Base-by-base conservation (phyloP, 2,888 invertebrate species). In the Branchellion lobata region DNA sequence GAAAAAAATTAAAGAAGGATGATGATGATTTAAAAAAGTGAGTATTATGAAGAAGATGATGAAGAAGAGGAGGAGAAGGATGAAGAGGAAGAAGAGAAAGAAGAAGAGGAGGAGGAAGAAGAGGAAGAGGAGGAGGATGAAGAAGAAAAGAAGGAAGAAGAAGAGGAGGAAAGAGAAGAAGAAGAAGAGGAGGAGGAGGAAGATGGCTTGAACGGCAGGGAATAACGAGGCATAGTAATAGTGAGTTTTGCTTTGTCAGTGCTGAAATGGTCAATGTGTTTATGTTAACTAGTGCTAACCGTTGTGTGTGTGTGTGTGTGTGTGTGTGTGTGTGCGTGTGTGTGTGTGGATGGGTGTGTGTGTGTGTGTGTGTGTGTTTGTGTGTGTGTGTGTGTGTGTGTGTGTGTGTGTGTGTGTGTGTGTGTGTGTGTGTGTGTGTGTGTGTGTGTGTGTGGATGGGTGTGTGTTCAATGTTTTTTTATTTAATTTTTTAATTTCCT, bases 331-430 rank as follows among this genome's bases (percentile, higher is more conserved):
- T 40, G 40, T 40, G 40, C 14, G 40, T 40, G 40, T 78, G 47
- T 69, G 31, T 69, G 47, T 69, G 36, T 78, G 36, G 31, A 36
- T 69, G 69, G 31, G 36, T 36, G 36, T 33, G 40, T 78, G 78
- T 69, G 69, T 57, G 69, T 69, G 69, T 36, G 71, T 71, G 71
- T 71, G 71, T 71, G 71, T 71, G 34, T 78, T 14, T 78, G 75
- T 74, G 36, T 74, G 75, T 74, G 36, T 74, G 33, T 79, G 34
- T 57, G 74, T 79, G 33, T 74, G 53, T 74, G 51, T 51, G 40
- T 72, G 73, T 78, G 78, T 3, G 51, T 72, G 72, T 74, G 53
- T 73, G 36, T 68, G 36, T 75, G 61, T 65, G 29, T 74, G 57
- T 75, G 47, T 73, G 40, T 65, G 31, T 57, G 31, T 75, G 47